Evolutionary conservation across 2,113 vertebrate species (phyloP).

Genomic region (Hiodon alosoides): DNA sequence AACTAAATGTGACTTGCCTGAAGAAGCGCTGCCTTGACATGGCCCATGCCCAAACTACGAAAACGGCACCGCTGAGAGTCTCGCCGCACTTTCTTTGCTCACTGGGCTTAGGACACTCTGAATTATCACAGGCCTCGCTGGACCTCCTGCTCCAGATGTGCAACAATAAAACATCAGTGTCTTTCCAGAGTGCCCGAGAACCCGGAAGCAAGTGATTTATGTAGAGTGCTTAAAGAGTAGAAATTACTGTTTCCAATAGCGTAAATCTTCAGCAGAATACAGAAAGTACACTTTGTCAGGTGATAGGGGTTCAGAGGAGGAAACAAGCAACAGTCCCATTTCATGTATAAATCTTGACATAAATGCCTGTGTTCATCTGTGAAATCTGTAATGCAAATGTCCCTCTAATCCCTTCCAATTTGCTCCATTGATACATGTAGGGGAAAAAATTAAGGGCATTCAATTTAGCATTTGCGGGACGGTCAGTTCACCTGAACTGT

Average conservation of each 20-base stretch:
- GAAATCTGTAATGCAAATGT: too few relatives aligned
- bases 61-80: not conserved
- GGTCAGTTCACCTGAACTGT: too few relatives aligned
- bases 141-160: conserved; percentile 34
- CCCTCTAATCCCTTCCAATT: too few relatives aligned
- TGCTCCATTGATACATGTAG: too few relatives aligned
- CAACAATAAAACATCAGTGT: not conserved
- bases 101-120: conserved; percentile 27
- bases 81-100: not conserved
- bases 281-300: conserved; percentile 13
- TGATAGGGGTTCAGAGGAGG: conserved; percentile 21
- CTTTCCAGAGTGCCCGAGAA: not conserved
- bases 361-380: too few relatives aligned
- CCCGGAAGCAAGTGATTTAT: too few relatives aligned
- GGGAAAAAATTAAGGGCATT: too few relatives aligned
- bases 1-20: conserved; percentile 26
- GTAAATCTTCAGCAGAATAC: conserved; percentile 35
- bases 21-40: conserved; percentile 8
- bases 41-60: too few relatives aligned
- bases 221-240: conserved; percentile 3
- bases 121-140: conserved; percentile 28
- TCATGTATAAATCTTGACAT: not conserved
- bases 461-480: too few relatives aligned
- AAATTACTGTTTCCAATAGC: conserved; percentile 23
- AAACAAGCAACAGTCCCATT: conserved; percentile 23